Percentiles rank a stretch among this genome's conserved stretches.
Conservation (phyloP, 2,797 vertebrate genomes). For the Manis javanica region DNA sequence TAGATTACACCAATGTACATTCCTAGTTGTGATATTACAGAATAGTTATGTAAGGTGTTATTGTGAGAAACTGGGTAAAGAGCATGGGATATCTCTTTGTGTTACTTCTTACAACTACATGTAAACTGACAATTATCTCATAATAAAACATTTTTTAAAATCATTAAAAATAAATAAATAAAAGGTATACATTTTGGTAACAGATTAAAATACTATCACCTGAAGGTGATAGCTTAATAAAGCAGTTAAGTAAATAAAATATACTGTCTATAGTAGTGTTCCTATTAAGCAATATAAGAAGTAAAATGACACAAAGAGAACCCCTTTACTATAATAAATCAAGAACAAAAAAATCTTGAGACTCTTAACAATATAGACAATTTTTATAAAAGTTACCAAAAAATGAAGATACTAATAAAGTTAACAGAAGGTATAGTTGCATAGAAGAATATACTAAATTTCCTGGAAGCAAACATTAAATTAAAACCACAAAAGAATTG, state of each 20-base stretch:
- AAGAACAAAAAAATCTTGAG: background rate
- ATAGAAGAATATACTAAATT: background rate
- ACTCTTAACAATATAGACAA: background rate
- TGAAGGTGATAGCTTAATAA: background rate
- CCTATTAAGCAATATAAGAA: background rate
- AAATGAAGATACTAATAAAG: background rate
- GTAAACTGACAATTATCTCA: slow-evolving; percentile 8
- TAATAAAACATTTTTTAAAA: background rate
- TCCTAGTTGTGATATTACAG: background rate
- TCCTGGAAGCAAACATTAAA: slow-evolving; percentile 28
- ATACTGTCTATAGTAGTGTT: background rate
- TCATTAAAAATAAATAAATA: too few relatives aligned
- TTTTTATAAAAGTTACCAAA: background rate
- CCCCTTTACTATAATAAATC: background rate
- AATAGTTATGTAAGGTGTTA: background rate
- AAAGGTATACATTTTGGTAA: background rate
- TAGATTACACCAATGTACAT: background rate
- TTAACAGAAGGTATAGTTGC: background rate
- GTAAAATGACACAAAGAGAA: background rate
- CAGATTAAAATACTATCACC: slow-evolving; percentile 9
- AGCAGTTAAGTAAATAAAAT: background rate
- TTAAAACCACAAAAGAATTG: background rate
- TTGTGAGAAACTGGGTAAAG: background rate
- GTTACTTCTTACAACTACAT: background rate
- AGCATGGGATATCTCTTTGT: background rate